Percentiles rank a stretch among this genome's conserved stretches.
Evolutionary conservation across 2,113 vertebrate species (phyloP).

Genomic region (Cheilinus undulatus): DNA sequence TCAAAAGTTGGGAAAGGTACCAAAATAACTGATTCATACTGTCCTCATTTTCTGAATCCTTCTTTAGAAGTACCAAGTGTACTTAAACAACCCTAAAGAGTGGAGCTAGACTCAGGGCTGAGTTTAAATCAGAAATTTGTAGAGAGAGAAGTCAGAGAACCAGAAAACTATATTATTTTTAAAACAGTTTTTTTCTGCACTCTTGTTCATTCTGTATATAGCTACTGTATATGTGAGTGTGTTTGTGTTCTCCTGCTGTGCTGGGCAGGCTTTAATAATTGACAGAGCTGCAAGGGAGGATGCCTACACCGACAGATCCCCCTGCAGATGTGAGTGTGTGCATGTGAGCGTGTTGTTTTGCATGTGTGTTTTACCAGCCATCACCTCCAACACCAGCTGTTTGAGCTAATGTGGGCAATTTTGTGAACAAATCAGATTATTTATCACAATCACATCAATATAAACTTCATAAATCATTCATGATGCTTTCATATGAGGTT

Average conservation of each 20-base stretch:
- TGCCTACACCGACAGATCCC: slow-evolving; percentile 47
- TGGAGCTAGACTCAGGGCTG: too few species aligned
- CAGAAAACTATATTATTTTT: slow-evolving; percentile 13
- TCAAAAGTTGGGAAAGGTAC: too few species aligned
- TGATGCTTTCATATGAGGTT: neutral
- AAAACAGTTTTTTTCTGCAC: slow-evolving; percentile 20
- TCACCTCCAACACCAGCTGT: slow-evolving; percentile 7
- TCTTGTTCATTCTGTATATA: slow-evolving; percentile 15
- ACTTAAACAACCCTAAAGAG: too few species aligned
- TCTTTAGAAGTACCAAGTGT: too few species aligned
- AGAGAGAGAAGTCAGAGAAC: neutral
- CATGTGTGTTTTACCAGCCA: neutral
- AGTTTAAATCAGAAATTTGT: too few species aligned
- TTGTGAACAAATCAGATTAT: neutral
- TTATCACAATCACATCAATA: neutral
- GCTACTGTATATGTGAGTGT: neutral
- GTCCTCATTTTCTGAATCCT: too few species aligned
- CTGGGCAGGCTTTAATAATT: slow-evolving; percentile 72
- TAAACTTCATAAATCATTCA: neutral
- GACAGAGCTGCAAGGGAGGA: slow-evolving; percentile 50
- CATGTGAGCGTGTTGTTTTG: neutral
- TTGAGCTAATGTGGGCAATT: neutral
- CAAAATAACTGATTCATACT: too few species aligned
- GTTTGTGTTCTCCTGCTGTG: slow-evolving; percentile 33
- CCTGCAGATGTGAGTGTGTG: slow-evolving; percentile 10